phyloP scores from a whole-genome alignment of 2,888 invertebrate genomes.

The Chesias legatella region DNA sequence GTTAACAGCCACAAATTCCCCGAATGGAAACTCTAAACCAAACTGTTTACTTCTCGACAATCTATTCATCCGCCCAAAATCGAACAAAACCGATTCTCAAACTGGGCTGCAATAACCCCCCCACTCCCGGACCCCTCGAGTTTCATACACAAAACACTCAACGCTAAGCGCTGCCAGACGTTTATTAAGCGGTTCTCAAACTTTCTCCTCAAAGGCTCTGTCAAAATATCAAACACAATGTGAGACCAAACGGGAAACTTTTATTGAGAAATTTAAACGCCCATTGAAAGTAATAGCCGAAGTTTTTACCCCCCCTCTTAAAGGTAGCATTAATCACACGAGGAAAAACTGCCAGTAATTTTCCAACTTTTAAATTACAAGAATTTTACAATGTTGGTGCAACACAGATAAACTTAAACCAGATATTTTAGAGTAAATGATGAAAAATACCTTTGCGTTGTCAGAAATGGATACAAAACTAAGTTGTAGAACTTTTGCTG shows the following conservation, averaged over 20 bases:
- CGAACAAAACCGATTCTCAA: constrained; percentile 21
- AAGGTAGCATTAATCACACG: constrained; percentile 49
- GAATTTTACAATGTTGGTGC: constrained; percentile 42
- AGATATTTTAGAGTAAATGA: too few relatives aligned
- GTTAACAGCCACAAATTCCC: too few relatives aligned
- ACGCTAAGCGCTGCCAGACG: constrained; percentile 26
- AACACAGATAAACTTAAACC: constrained; percentile 43
- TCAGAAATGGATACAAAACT: too few relatives aligned
- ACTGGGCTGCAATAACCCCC: constrained; percentile 23
- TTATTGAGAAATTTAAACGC: constrained; percentile 67
- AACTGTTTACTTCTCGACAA: not conserved
- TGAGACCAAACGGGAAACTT: constrained; percentile 45
- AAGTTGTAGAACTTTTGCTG: too few relatives aligned
- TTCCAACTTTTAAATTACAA: constrained; percentile 48
- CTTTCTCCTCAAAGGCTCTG: constrained; percentile 41
- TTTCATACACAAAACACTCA: constrained; percentile 27
- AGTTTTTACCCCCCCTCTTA: constrained; percentile 41
- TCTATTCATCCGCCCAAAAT: constrained; percentile 11
- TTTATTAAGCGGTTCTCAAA: constrained; percentile 48
- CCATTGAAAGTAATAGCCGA: constrained; percentile 61
- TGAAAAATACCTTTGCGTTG: too few relatives aligned
- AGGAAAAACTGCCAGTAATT: constrained; percentile 46
- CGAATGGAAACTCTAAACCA: not conserved
- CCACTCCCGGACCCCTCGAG: constrained; percentile 11
- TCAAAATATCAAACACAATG: constrained; percentile 61